Base-by-base conservation (phyloP, 2,888 invertebrate species). In the Drosophila kambysellisi region DNA sequence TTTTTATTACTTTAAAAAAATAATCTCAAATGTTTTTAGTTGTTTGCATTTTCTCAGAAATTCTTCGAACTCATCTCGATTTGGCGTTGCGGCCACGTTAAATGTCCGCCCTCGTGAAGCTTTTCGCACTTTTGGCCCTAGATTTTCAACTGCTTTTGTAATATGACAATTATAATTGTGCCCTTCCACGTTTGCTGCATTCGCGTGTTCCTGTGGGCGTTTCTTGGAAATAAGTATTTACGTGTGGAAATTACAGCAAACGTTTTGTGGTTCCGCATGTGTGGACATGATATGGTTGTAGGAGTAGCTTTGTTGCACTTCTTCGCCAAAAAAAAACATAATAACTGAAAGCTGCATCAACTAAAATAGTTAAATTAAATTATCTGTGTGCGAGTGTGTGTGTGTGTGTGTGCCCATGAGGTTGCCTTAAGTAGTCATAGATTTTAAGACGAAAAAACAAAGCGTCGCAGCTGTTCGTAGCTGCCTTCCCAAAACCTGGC, bases 141-240 rank as follows among this genome's bases (percentile, higher is more conserved):
- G 86, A 90, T 88, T 90, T 90, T 81, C 78, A 79, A 90, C 76
- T 87, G 87, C 87, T 79, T 90, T 90, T 90, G 80, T 90, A 79
- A 89, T 90, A 88, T 90, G 88, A 89, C 83, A 87, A 88, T 90
- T 88, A 88, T 90, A 88, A 90, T 88, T 88, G 87, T 86, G 73
- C 76, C 79, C 74, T 72, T 70, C 74, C 79, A 83, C 81, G 73
- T 46, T 25, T 25, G 46, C 4, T 62, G 72, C 68, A 57, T 61
- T 54, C 35, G 48, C 43, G 48, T 52, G 63, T 25, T 69, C 58
- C 20, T 56, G 63, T 20, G 52, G 58, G 68, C 39, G 51, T 82
- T 84, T 84, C 85, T 84, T 82, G 77, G 80, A 77, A 85, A 88
- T 70, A 88, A 88, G 80, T 76, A 89, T 89, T 89, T 89, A 85